phyloP scores from a whole-genome alignment of 2,113 vertebrate species.

The Grammomys dolichurus region DNA sequence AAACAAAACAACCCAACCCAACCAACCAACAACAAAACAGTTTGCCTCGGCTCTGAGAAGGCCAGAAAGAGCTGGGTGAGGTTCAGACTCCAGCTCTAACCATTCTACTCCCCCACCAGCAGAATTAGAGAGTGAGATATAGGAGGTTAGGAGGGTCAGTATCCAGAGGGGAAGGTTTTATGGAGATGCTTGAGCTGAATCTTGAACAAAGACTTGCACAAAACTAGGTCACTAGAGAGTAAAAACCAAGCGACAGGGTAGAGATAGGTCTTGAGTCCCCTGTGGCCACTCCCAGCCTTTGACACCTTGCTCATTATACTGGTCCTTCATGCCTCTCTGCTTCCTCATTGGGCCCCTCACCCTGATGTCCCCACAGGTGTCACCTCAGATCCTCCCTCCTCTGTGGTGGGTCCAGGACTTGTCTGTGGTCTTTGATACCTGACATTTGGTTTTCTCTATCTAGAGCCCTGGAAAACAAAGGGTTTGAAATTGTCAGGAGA shows the following conservation, averaged over 20 bases:
- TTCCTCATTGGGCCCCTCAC: neutral
- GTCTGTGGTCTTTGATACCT: neutral
- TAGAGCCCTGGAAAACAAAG: slow-evolving; percentile 87
- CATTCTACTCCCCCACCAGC: no score
- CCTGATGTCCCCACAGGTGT: neutral
- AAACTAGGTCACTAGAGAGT: neutral
- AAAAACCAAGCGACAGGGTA: neutral
- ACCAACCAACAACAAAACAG: neutral
- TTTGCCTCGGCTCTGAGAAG: neutral
- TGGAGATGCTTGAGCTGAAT: neutral
- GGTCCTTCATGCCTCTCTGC: neutral
- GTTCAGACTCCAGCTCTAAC: no score
- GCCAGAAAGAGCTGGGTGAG: neutral
- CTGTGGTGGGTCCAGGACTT: neutral
- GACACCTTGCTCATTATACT: neutral
- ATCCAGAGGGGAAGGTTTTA: neutral
- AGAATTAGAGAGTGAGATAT: fast-evolving
- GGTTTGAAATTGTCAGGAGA: slow-evolving; percentile 87
- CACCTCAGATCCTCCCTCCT: neutral
- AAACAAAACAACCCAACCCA: neutral
- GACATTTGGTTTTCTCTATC: slow-evolving; percentile 4
- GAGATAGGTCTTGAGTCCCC: neutral
- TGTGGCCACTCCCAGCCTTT: neutral
- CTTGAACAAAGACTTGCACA: neutral
- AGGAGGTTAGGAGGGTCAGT: neutral